These are phyloP conservation scores for Equus przewalskii DNA, from an alignment of 2,113 vertebrate species.

Conservation along the genomic window DNA sequence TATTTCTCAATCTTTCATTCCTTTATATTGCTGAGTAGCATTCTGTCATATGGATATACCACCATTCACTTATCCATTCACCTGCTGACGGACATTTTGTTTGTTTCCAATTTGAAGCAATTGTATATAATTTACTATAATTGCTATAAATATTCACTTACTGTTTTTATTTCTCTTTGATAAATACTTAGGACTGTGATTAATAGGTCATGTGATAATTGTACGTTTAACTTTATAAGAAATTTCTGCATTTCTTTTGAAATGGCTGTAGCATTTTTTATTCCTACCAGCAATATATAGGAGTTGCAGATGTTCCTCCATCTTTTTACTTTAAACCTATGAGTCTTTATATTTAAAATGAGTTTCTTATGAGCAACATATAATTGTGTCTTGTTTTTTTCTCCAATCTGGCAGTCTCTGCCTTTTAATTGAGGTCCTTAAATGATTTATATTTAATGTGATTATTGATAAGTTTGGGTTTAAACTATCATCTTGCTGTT, in stretches of 20 bases:
- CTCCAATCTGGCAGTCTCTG: background rate
- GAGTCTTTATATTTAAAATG: background rate
- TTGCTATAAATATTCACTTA: background rate
- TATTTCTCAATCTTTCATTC: background rate
- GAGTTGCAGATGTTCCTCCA: background rate
- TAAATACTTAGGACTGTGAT: background rate
- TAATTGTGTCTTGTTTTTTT: background rate
- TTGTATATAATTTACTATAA: constrained; percentile 39
- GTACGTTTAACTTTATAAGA: constrained; percentile 4
- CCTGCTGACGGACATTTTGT: background rate
- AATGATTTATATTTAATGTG: constrained; percentile 31
- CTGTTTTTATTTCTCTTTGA: constrained; percentile 29
- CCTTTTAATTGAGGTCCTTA: background rate
- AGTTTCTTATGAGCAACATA: background rate
- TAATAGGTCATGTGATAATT: background rate
- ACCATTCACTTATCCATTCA: background rate
- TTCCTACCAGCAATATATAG: background rate
- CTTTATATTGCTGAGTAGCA: background rate
- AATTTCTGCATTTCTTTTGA: constrained; percentile 13
- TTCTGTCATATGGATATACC: background rate
- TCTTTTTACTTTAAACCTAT: constrained; percentile 9
- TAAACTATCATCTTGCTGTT: background rate
- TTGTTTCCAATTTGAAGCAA: background rate
- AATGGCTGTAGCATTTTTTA: background rate
- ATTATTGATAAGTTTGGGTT: background rate